Conservation (phyloP, 2,888 invertebrate species). For the Bruchidius siliquastri region DNA sequence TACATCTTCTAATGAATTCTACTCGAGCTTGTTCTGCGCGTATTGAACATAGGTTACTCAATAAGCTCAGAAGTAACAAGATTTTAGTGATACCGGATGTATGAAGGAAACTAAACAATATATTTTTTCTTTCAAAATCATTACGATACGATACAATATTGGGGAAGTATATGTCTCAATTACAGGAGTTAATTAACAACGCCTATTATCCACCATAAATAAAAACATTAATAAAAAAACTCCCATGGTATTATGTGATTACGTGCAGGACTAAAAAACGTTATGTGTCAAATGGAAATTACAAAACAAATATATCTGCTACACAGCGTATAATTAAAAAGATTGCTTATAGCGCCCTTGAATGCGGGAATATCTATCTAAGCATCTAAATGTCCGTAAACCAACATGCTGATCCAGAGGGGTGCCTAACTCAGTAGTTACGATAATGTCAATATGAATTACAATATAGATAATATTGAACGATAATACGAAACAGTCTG, state of each 20-base stretch:
- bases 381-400: neutral
- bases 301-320: neutral
- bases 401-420: neutral
- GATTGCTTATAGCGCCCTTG: neutral
- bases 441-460: neutral
- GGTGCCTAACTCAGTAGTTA: neutral
- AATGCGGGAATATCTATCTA: neutral
- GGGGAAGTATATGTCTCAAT: neutral
- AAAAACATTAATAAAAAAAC: neutral
- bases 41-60: no score
- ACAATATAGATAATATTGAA: neutral
- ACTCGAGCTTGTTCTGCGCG: no score
- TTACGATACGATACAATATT: no score
- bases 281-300: neutral
- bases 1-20: no score
- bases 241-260: neutral
- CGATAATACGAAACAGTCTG: neutral
- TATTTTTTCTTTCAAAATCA: no score
- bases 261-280: neutral
- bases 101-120: no score
- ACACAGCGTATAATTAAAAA: neutral
- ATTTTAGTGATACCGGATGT: no score
- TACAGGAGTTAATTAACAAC: neutral
- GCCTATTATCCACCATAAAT: neutral
- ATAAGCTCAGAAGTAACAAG: no score